Base-by-base conservation (phyloP, 2,888 invertebrate species). In the Allophyes oxyacanthae region DNA sequence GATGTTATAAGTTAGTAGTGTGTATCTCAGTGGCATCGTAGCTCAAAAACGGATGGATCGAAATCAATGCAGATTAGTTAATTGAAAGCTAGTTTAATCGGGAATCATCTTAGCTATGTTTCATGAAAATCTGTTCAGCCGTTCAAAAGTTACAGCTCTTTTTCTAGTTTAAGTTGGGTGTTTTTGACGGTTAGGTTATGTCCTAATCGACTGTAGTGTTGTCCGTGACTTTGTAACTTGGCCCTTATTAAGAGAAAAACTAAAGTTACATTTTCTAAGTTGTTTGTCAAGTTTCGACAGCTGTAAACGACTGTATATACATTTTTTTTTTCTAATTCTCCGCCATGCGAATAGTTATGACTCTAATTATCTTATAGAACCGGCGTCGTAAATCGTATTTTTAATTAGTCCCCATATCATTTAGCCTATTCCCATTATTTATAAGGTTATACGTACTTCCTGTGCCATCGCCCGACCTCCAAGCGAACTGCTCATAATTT, bases 391-490 rank as follows among this genome's bases (percentile, higher is more conserved):
- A 84, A 85, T 84, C 77, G 78, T 79, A 69, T 63, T 68, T 77
- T 79, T 83, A 82, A 82, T 82, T 79, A 78, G 72, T 69, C 68
- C 62, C 73, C 72, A 79, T 75, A 52, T 75, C 62, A 74, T 74
- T 75, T 70, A 73, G 70, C 53, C 60, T 79, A 77, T 81, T 75
- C 77, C 72, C 72, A 72, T 76, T 78, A 82, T 81, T 75, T 80
- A 76, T 81, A 79, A 79, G 71, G 74, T 80, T 77, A 79, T 75
- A 65, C 75, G 66, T 43, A 77, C 78, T 83, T 86, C 86, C 86
- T 79, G 83, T 78, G 81, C 57, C 79, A 80, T 81, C 80, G 83
- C 32, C 77, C 85, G 81, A 77, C 84, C 86, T 83, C 84, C 78
- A 75, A 81, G 65, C 76, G 61, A 82, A 80, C 77, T 55, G 69